phyloP scores from a whole-genome alignment of 2,888 invertebrate species.

The Drosophila cognata region DNA sequence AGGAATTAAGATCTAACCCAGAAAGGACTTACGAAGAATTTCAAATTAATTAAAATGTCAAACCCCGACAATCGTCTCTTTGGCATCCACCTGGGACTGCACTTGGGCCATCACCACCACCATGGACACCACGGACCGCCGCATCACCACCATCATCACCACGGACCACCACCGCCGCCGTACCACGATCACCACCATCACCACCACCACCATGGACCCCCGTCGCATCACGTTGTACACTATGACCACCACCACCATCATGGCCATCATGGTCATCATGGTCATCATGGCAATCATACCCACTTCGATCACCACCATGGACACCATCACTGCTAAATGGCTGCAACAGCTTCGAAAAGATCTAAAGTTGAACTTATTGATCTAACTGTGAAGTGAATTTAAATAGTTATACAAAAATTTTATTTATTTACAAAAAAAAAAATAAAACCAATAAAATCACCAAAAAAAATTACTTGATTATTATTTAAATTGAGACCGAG shows the following conservation, averaged over 20 bases:
- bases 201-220: conserved; percentile 48
- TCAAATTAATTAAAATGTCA: conserved; percentile 39
- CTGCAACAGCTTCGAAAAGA: background rate
- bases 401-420: conserved; percentile 39
- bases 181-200: conserved; percentile 50
- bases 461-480: background rate
- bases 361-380: background rate
- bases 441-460: background rate
- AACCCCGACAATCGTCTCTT: conserved; percentile 62
- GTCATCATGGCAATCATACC: conserved; percentile 18
- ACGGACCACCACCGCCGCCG: conserved; percentile 50
- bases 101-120: conserved; percentile 62
- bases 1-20: conserved; percentile 32
- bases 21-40: conserved; percentile 20
- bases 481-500: too few species aligned
- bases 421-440: conserved; percentile 45
- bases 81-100: conserved; percentile 62
- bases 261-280: conserved; percentile 21
- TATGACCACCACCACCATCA: conserved; percentile 31
- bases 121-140: conserved; percentile 39
- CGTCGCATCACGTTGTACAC: conserved; percentile 22
- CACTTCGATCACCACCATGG: conserved; percentile 16
- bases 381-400: conserved; percentile 28
- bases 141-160: conserved; percentile 52
- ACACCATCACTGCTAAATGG: conserved; percentile 57